These are phyloP conservation scores for Diorhabda sublineata DNA, from an alignment of 1,140 invertebrate genomes.

Conservation along the genomic window DNA sequence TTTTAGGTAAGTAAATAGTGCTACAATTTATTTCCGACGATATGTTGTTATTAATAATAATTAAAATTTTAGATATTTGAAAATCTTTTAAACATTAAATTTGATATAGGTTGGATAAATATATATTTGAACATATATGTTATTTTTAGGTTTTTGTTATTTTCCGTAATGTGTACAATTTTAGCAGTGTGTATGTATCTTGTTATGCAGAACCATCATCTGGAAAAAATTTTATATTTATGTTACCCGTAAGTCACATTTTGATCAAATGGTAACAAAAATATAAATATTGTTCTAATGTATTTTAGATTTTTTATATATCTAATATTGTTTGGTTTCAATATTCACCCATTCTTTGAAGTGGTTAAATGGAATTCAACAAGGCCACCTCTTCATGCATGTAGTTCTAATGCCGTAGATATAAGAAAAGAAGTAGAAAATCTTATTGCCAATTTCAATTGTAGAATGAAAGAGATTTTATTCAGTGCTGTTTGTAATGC, in stretches of 20 bases:
- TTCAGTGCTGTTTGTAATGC: slow-evolving; percentile 86
- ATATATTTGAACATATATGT: too few relatives aligned
- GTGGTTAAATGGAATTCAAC: slow-evolving; percentile 46
- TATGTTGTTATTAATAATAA: too few relatives aligned
- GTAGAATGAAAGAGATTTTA: slow-evolving; percentile 80
- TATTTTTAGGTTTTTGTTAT: slow-evolving; percentile 38
- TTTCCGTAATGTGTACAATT: slow-evolving; percentile 48
- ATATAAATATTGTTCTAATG: neutral
- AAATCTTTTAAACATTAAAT: too few relatives aligned
- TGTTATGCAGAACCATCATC: slow-evolving; percentile 65
- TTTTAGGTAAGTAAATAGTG: slow-evolving; percentile 20
- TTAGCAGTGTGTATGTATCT: slow-evolving; percentile 67
- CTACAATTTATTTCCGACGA: neutral
- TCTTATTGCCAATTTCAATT: slow-evolving; percentile 82
- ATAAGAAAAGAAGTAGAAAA: slow-evolving; percentile 83
- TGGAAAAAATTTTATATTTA: slow-evolving; percentile 74
- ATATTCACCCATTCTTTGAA: slow-evolving; percentile 67
- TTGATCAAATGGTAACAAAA: neutral
- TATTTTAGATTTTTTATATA: slow-evolving; percentile 72
- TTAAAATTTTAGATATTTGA: too few relatives aligned
- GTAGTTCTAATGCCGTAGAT: slow-evolving; percentile 62
- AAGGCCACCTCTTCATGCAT: slow-evolving; percentile 52
- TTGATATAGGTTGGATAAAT: too few relatives aligned
- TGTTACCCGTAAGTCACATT: slow-evolving; percentile 81
- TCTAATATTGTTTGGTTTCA: slow-evolving; percentile 77